A percentile compares a stretch with the other conserved stretches of the same genome.
phyloP scores from a whole-genome alignment of 2,888 invertebrate genomes.

The Sinodicranocentrus sp. region DNA sequence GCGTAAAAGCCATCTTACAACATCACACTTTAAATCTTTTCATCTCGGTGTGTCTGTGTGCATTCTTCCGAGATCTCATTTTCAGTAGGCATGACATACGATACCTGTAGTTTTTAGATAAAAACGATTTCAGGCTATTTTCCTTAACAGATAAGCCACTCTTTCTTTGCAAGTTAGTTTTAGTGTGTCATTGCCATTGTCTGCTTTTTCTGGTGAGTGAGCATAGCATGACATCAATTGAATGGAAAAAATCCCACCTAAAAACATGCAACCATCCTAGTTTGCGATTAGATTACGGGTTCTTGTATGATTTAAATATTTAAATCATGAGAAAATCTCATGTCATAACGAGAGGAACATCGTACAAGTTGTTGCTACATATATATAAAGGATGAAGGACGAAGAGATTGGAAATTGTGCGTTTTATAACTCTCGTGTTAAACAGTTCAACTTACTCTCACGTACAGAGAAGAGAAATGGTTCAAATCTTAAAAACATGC shows the following conservation, averaged over 20 bases:
- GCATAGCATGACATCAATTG: constrained; percentile 25
- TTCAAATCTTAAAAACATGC: too few relatives aligned
- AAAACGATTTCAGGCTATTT: constrained; percentile 9
- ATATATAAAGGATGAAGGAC: neutral
- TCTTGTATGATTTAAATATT: too few relatives aligned
- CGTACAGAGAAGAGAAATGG: too few relatives aligned
- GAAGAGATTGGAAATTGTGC: too few relatives aligned
- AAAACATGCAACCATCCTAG: too few relatives aligned
- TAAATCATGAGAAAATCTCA: constrained; percentile 7
- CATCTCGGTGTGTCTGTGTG: too few relatives aligned
- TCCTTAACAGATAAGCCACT: constrained; percentile 1
- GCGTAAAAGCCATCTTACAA: neutral
- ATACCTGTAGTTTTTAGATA: too few relatives aligned
- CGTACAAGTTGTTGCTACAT: neutral
- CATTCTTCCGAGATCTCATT: too few relatives aligned
- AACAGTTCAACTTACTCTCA: too few relatives aligned
- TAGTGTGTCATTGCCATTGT: constrained; percentile 19
- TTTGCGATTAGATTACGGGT: too few relatives aligned
- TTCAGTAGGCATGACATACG: too few relatives aligned
- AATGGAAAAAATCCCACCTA: neutral
- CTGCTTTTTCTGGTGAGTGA: constrained; percentile 38
- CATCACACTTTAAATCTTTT: neutral
- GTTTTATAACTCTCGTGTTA: too few relatives aligned
- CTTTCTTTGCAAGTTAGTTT: neutral
- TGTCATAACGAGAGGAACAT: constrained; percentile 7